Evolutionary conservation across 2,888 invertebrate species (phyloP).

Genomic region (Tetragonula carbonaria): DNA sequence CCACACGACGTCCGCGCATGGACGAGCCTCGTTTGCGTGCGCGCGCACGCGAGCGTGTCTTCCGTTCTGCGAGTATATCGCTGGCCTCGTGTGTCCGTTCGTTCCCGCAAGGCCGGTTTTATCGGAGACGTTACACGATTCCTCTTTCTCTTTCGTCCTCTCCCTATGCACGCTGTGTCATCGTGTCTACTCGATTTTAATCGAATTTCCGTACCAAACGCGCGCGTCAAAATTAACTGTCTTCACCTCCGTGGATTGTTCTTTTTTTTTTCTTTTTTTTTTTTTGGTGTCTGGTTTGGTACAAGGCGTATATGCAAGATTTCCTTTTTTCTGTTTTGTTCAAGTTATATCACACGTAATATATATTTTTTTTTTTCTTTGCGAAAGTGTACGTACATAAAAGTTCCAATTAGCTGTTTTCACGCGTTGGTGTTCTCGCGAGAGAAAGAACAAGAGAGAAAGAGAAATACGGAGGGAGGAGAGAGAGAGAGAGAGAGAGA

Average conservation of each 20-base stretch:
- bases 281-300: neutral
- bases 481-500: slow-evolving; percentile 40
- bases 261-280: neutral
- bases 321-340: neutral
- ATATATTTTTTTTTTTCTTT: neutral
- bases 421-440: slow-evolving; percentile 3
- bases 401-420: neutral
- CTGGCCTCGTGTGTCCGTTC: slow-evolving; percentile 39
- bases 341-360: no score
- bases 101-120: slow-evolving; percentile 12
- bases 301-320: neutral
- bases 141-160: slow-evolving; percentile 24
- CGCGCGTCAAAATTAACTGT: neutral
- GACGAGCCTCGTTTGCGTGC: slow-evolving; percentile 51
- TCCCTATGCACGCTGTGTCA: neutral
- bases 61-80: slow-evolving; percentile 38
- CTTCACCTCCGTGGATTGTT: neutral
- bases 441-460: slow-evolving; percentile 2
- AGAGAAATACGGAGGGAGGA: slow-evolving; percentile 7
- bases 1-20: slow-evolving; percentile 53
- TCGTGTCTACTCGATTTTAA: no score
- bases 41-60: slow-evolving; percentile 58
- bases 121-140: slow-evolving; percentile 3
- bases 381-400: neutral
- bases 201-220: no score